A percentile compares a stretch with the other conserved stretches of the same genome.
Conservation (phyloP, 2,888 invertebrate genomes). For the Tachina lurida region DNA sequence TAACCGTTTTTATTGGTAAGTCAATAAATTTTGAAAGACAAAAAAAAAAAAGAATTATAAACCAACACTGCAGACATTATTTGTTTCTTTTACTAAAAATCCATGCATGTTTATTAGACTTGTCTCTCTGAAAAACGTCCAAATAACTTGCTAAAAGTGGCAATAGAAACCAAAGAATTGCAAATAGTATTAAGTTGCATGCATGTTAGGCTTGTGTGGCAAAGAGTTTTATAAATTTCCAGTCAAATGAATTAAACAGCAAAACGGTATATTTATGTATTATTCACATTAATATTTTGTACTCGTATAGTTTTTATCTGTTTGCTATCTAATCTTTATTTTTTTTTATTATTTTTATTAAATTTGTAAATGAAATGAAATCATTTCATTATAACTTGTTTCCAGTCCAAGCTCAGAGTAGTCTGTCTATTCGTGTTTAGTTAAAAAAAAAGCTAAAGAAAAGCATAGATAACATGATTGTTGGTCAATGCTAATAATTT, state of each 20-base stretch:
- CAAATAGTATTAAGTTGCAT: slow-evolving; percentile 25
- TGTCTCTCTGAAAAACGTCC: slow-evolving; percentile 10
- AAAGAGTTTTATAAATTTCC: slow-evolving; percentile 45
- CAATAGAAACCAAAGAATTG: background rate
- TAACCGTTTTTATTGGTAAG: slow-evolving; percentile 2
- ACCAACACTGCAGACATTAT: too few species aligned
- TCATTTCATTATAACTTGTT: slow-evolving; percentile 16
- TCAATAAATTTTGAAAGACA: slow-evolving; percentile 12
- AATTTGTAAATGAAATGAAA: slow-evolving; percentile 15
- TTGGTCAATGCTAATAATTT: slow-evolving; percentile 21
- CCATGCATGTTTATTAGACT: slow-evolving; percentile 11
- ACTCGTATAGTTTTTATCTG: background rate
- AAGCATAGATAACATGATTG: background rate
- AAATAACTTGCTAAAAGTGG: background rate
- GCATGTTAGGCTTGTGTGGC: slow-evolving; percentile 19
- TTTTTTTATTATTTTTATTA: slow-evolving; percentile 16
- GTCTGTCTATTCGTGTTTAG: background rate
- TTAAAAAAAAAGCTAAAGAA: background rate
- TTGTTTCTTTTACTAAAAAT: background rate
- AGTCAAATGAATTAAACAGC: slow-evolving; percentile 40
- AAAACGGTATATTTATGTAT: slow-evolving; percentile 38
- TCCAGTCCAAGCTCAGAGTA: background rate
- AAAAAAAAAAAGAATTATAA: background rate
- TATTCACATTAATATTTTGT: slow-evolving; percentile 22
- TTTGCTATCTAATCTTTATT: background rate